phyloP scores from a whole-genome alignment of 2,888 invertebrate species.

The Leptura quadrifasciata region DNA sequence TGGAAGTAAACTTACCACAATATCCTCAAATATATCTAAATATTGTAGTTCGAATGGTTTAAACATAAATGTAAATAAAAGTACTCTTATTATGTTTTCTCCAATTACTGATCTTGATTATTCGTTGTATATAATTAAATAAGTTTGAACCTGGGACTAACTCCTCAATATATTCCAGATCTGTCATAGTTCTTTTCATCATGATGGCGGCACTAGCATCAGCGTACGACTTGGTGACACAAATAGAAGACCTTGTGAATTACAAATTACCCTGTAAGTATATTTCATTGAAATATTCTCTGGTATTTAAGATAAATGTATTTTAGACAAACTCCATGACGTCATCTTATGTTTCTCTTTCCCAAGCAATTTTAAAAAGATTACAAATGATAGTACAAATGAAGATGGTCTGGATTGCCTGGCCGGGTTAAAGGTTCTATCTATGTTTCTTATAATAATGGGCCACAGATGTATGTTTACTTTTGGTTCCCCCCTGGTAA shows the following conservation, averaged over 20 bases:
- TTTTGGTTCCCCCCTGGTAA: constrained; percentile 62
- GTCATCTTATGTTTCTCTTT: constrained; percentile 52
- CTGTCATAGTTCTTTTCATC: constrained; percentile 49
- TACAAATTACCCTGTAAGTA: constrained; percentile 51
- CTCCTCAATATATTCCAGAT: constrained; percentile 45
- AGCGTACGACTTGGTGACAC: constrained; percentile 57
- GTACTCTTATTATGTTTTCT: no score
- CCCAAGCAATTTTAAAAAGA: constrained; percentile 60
- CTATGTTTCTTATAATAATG: constrained; percentile 65
- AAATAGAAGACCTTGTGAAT: constrained; percentile 49
- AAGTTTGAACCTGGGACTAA: neutral
- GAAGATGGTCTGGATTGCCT: constrained; percentile 62
- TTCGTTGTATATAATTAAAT: neutral
- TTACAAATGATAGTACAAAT: constrained; percentile 52
- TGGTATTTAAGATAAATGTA: neutral
- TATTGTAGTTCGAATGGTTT: no score
- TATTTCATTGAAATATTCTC: no score
- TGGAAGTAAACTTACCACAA: no score
- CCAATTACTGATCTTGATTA: no score
- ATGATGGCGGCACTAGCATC: constrained; percentile 54
- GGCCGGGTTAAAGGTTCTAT: constrained; percentile 63
- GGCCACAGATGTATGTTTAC: constrained; percentile 66
- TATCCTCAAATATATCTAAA: no score
- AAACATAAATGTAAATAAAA: no score
- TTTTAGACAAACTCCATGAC: constrained; percentile 48